Conservation (phyloP, 2,888 invertebrate genomes). For the Andrena minutula region DNA sequence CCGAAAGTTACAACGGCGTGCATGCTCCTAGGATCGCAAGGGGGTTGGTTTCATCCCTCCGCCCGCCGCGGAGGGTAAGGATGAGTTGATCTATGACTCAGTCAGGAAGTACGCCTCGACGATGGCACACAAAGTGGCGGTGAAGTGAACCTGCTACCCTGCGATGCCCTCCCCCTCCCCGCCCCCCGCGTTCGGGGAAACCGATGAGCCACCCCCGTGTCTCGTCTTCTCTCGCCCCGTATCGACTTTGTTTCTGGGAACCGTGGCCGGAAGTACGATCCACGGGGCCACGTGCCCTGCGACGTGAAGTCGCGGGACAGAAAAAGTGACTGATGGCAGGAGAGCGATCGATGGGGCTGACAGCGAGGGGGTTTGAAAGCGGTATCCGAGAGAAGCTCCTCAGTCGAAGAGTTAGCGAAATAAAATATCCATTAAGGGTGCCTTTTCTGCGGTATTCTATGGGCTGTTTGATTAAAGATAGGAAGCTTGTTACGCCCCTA, state of each 20-base stretch:
- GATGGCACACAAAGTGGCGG: slow-evolving; percentile 70
- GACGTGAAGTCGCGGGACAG: slow-evolving; percentile 55
- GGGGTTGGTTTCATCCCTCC: slow-evolving; percentile 60
- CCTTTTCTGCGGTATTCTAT: slow-evolving; percentile 23
- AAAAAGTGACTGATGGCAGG: slow-evolving; percentile 48
- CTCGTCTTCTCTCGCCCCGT: slow-evolving; percentile 9
- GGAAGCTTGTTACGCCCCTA: slow-evolving; percentile 8
- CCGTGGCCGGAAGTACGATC: slow-evolving; percentile 71
- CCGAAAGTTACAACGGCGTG: not conserved
- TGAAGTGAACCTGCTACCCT: slow-evolving; percentile 70
- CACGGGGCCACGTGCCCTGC: slow-evolving; percentile 64
- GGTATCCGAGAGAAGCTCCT: slow-evolving; percentile 41
- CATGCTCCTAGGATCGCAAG: not conserved
- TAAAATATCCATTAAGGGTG: slow-evolving; percentile 67
- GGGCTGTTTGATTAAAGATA: slow-evolving; percentile 34
- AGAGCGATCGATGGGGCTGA: slow-evolving; percentile 49
- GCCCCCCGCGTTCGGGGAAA: slow-evolving; percentile 61
- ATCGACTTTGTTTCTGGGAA: slow-evolving; percentile 64
- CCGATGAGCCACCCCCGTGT: slow-evolving; percentile 54
- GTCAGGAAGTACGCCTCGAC: slow-evolving; percentile 77
- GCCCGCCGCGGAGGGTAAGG: slow-evolving; percentile 19
- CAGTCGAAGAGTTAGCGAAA: slow-evolving; percentile 59
- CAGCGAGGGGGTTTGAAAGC: slow-evolving; percentile 20
- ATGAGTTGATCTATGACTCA: slow-evolving; percentile 80
- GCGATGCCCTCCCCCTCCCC: slow-evolving; percentile 50